phyloP scores from a whole-genome alignment of 2,888 invertebrate genomes.

The Prosopocoilus inquinatus region DNA sequence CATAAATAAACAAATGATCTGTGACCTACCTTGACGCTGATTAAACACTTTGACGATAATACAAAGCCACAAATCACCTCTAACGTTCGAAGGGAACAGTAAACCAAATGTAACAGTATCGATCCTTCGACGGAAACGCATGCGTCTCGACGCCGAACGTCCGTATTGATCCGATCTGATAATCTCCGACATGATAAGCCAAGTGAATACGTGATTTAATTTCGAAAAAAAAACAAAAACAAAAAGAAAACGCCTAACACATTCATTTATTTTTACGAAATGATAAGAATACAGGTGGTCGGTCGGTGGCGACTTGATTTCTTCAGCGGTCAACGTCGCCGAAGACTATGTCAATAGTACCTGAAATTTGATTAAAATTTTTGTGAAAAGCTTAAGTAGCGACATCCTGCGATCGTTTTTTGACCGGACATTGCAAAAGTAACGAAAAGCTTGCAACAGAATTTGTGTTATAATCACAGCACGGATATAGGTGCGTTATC shows the following conservation, averaged over 20 bases:
- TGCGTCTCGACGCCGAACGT: slow-evolving; percentile 39
- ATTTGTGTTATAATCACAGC: not conserved
- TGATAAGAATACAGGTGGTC: no score
- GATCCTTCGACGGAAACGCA: slow-evolving; percentile 37
- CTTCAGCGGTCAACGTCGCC: slow-evolving; percentile 32
- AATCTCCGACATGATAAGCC: slow-evolving; percentile 5
- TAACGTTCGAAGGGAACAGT: slow-evolving; percentile 36
- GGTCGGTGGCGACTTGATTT: no score
- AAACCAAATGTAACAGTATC: slow-evolving; percentile 36
- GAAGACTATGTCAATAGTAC: slow-evolving; percentile 30
- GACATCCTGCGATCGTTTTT: not conserved
- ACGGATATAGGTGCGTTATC: not conserved
- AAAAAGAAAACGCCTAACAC: no score
- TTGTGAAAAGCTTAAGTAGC: no score
- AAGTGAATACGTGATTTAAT: slow-evolving; percentile 6
- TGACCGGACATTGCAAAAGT: no score
- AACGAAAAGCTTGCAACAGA: not conserved
- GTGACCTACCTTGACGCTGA: not conserved
- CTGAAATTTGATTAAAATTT: slow-evolving; percentile 12
- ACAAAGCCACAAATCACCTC: slow-evolving; percentile 34
- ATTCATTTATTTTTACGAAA: no score
- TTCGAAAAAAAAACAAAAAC: not conserved
- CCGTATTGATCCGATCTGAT: slow-evolving; percentile 32
- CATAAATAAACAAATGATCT: not conserved
- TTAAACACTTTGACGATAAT: slow-evolving; percentile 25